Evolutionary conservation across 2,888 invertebrate species (phyloP), one percentile per base, ranked within the genome.

Genomic region (Galerucella calmariensis): DNA sequence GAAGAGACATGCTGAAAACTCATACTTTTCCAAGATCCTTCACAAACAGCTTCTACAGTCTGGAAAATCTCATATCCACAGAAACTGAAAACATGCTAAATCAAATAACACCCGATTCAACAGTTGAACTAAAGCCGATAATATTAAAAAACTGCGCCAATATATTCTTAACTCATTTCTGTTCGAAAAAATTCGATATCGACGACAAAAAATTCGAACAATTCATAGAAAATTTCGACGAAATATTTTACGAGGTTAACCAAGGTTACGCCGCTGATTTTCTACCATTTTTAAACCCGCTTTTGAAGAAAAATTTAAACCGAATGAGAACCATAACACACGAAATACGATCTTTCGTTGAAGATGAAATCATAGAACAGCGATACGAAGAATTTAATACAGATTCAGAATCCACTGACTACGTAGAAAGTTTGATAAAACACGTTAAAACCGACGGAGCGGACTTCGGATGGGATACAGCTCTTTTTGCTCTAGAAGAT

Each of bases 191-290:
- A 20, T 91, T 91, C 83, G 83, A 86, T 1, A 79, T 83, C n/a
- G 83, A 86, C 56, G 85, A 91, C 80, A 61, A 78, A 2, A 84
- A 84, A 1, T 92, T 92, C 84, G 78, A 81, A 1, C 82, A 86
- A 41, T 89, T 91, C 85, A 85, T 92, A 1, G 82, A 86, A 27
- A 89, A 90, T 79, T 92, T 91, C 81, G 92, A 92, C 82, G 89
- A 89, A 56, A 89, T 93, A 63, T 93, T 93, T 84, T 91, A 89
- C 85, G 92, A 92, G 82, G 91, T 93, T 9, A 92, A 92, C 84
- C 91, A 92, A 83, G 92, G 92, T 1, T 92, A 92, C 83, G 90
- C 91, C 0, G 91, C 91, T 0, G 92, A 93, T 81, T 92, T 92
- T 78, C 85, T 92, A 67, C 92, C 92, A 0, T 90, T 90, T 81